Conservation (phyloP, 2,113 vertebrate genomes). For the Haemorhous mexicanus region DNA sequence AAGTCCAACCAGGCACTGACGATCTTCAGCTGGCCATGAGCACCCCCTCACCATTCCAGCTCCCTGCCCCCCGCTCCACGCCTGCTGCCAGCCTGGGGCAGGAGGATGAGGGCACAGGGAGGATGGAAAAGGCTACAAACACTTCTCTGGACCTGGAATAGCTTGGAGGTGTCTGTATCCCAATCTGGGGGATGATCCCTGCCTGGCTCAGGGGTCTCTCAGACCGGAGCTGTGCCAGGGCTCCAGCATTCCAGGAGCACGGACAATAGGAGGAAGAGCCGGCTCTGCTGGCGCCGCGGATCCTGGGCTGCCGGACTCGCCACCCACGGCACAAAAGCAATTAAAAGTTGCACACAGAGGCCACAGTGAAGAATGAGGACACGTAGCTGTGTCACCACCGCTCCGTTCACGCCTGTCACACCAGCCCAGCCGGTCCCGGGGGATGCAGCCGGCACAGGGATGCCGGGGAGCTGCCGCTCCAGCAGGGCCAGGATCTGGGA, state of each 20-base stretch:
- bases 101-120: not conserved
- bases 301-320: constrained; percentile 10
- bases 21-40: not conserved
- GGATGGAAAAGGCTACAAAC: not conserved
- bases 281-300: not conserved
- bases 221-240: not conserved
- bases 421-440: not conserved
- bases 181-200: rapidly evolving
- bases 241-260: not conserved
- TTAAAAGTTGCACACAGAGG: constrained; percentile 55
- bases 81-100: not conserved
- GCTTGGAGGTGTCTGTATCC: not conserved
- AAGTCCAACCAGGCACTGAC: rapidly evolving
- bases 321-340: constrained; percentile 56
- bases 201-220: not conserved
- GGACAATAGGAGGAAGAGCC: not conserved
- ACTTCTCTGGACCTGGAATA: not conserved
- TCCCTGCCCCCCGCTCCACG: rapidly evolving
- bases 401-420: not conserved
- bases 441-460: rapidly evolving
- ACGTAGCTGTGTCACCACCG: not conserved
- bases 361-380: constrained; percentile 40
- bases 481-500: rapidly evolving
- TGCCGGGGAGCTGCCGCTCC: not conserved
- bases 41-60: not conserved